Evolutionary conservation across 1,140 invertebrate species (phyloP), one percentile per base, ranked within the genome.

Genomic region (Pantala flavescens): DNA sequence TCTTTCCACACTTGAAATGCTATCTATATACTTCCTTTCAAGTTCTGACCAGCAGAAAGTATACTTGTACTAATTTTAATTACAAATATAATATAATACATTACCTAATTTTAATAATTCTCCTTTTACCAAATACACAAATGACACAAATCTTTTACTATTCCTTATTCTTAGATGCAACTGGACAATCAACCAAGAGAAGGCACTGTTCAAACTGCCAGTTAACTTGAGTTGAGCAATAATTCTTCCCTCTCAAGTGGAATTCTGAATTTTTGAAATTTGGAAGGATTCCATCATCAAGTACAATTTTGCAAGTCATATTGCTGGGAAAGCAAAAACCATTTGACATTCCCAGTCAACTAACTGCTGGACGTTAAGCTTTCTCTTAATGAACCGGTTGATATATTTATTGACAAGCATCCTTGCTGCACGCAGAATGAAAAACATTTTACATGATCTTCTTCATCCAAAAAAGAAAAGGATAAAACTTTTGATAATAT

Each of bases 151-250:
- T 63, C 14, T 19, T 63, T 21, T 63, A 63, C 28, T 63, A 63
- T 63, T 19, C 1, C 3, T 21, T 63, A 63, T 63, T 63, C n/a
- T 63, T 63, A 63, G 49, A 21, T 14, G 14, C 14, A 16, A 63
- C n/a, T 63, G 49, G 49, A 63, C 49, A 63, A 63, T 63, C 49
- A 63, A 63, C 49, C n/a, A 21, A 21, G 49, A 63, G 49, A 63
- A 63, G 49, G 49, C 49, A 63, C 49, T 63, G 49, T 63, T 63
- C 49, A 63, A 63, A 63, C 49, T 63, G 49, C 49, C 49, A 63
- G 49, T 63, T 63, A 63, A 63, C n/a, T 63, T 63, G 49, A 63
- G n/a, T 63, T 63, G 49, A 63, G 49, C 49, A 63, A 63, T 63
- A 19, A 16, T 63, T 63, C 2, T 63, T 63, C 28, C n/a, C 49